These are phyloP conservation scores for Leucozona laternaria DNA, from an alignment of 2,888 invertebrate species.

Conservation along the genomic window DNA sequence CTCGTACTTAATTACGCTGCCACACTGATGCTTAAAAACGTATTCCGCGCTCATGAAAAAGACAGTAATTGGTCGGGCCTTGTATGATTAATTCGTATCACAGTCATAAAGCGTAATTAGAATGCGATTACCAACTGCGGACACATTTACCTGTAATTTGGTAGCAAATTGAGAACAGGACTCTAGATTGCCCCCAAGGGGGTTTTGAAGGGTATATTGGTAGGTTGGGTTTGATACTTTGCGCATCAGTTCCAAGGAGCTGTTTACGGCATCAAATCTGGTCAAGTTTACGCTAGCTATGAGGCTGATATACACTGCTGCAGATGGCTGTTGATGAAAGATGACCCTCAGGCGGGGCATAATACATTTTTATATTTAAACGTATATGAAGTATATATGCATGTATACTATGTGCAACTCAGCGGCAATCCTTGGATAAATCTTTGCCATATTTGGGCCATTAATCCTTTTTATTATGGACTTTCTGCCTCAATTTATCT, in stretches of 20 bases:
- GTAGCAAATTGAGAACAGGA: constrained; percentile 63
- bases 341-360: constrained; percentile 20
- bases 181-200: constrained; percentile 29
- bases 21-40: constrained; percentile 58
- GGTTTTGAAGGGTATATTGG: constrained; percentile 14
- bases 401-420: background rate
- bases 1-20: constrained; percentile 59
- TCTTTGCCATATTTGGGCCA: constrained; percentile 47
- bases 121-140: constrained; percentile 72
- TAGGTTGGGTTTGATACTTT: constrained; percentile 23
- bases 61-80: constrained; percentile 64
- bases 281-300: constrained; percentile 38
- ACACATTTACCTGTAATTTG: constrained; percentile 74
- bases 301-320: background rate
- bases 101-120: constrained; percentile 75
- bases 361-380: background rate
- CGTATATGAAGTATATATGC: constrained; percentile 7
- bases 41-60: constrained; percentile 62
- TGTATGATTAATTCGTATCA: constrained; percentile 73
- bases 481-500: constrained; percentile 45
- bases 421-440: constrained; percentile 32
- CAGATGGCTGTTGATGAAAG: constrained; percentile 66
- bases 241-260: constrained; percentile 28
- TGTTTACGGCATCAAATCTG: constrained; percentile 49
- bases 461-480: constrained; percentile 54